Conservation (phyloP, 37 sponge, comb jelly and placozoan genomes). For the Agelas oroides region DNA sequence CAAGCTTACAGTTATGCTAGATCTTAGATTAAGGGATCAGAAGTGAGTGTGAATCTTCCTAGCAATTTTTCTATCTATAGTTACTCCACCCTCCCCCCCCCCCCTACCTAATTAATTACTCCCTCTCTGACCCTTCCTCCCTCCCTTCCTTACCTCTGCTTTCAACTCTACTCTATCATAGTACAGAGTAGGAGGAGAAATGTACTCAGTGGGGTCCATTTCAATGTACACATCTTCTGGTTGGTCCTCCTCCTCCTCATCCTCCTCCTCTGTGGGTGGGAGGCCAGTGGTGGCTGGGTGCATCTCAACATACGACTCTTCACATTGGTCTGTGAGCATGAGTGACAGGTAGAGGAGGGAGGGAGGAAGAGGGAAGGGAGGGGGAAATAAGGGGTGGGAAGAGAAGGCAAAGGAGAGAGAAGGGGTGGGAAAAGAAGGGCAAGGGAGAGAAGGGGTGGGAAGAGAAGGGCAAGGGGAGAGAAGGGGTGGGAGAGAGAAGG, state of each 20-base stretch:
- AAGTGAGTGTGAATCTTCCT: too few species aligned
- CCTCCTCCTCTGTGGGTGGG: not conserved
- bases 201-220: slow-evolving; percentile 16
- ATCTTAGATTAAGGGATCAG: too few species aligned
- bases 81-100: too few species aligned
- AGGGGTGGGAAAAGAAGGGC: not conserved
- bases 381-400: too few species aligned
- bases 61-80: too few species aligned
- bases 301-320: slow-evolving; percentile 26
- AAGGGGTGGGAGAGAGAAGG: too few species aligned
- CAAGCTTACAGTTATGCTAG: too few species aligned
- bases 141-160: not conserved
- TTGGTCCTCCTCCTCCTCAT: not conserved
- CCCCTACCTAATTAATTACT: too few species aligned
- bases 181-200: not conserved
- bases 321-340: slow-evolving; percentile 3
- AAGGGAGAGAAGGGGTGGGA: not conserved
- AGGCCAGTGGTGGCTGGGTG: not conserved
- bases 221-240: slow-evolving; percentile 18
- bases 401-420: not conserved
- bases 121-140: too few species aligned
- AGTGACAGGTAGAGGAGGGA: not conserved
- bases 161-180: slow-evolving; percentile 37
- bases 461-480: not conserved
- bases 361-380: too few species aligned